Evolutionary conservation across 2,113 vertebrate genomes (phyloP), one percentile per base, ranked within the genome.

Genomic region (Garra rufa): DNA sequence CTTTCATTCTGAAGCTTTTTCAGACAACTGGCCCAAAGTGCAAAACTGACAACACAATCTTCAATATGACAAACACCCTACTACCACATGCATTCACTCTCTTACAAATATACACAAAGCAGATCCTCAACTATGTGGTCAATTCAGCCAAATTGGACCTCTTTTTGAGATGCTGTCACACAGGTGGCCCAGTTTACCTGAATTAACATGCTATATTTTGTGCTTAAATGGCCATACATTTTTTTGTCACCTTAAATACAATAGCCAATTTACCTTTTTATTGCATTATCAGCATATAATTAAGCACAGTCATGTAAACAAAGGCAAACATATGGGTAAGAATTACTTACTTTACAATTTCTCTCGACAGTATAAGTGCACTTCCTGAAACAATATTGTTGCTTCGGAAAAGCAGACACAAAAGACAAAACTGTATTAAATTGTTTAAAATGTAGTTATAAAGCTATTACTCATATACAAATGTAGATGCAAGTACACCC

Each of bases 301-400:
- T 24, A 81, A 75, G 57, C 46, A 88, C 11, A 50, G 61, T 69
- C 87, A 81, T 81, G 59, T 82, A 83, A 57, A 88, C 48, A 81
- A 65, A 88, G 57, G 61, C 46, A 76, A 88, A 77, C 69, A 81
- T 76, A 76, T 67, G 70, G 69, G 76, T 57, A 30, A 75, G 61
- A 76, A 78, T 88, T 90, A 94, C 93, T 95, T 95, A 95, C 94
- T 94, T 95, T 94, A 93, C 92, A 94, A 87, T 91, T 93, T 92
- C 92, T 92, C 92, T 95, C 94, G 92, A 95, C 90, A 91, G 91
- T 92, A 91, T 91, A 90, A 82, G 92, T 92, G 93, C 94, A 95
- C 92, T 92, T 94, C 91, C 90, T 93, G 93, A 90, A 95, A 95
- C 94, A 95, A 94, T 92, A 89, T 93, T 94, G 93, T 94, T 94